phyloP scores from a whole-genome alignment of 23 tunicate species.

The Trididemnum miniatum region DNA sequence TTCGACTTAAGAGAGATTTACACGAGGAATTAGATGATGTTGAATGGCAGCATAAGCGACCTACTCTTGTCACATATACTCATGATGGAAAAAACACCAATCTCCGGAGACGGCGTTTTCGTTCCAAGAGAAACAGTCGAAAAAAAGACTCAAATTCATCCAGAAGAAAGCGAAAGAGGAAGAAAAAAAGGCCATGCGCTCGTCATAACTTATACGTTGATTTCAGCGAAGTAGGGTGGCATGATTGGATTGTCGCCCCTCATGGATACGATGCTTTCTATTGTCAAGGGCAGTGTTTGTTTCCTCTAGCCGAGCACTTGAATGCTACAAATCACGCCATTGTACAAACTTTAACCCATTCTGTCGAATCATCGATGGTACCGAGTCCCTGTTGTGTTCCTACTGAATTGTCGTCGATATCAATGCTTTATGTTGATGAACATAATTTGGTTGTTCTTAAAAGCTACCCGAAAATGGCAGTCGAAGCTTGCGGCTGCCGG shows the following conservation, averaged over 20 bases:
- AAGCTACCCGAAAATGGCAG: slow-evolving; percentile 82
- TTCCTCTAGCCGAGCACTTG: slow-evolving; percentile 78
- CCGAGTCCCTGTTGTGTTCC: slow-evolving; percentile 95
- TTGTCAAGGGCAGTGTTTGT: slow-evolving; percentile 75
- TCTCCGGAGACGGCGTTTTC: slow-evolving; percentile 26
- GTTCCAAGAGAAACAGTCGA: slow-evolving; percentile 38
- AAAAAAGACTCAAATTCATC: slow-evolving; percentile 32
- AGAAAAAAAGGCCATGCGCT: slow-evolving; percentile 43
- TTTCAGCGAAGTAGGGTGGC: slow-evolving; percentile 82
- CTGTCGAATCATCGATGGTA: slow-evolving; percentile 46
- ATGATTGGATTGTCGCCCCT: slow-evolving; percentile 91
- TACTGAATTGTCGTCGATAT: slow-evolving; percentile 59
- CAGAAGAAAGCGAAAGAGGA: slow-evolving; percentile 38
- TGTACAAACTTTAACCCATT: slow-evolving; percentile 78
- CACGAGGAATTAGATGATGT: slow-evolving; percentile 30
- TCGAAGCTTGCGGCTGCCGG: slow-evolving; percentile 85
- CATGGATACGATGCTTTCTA: slow-evolving; percentile 91
- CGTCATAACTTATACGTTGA: slow-evolving; percentile 83
- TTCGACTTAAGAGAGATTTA: slow-evolving; percentile 65
- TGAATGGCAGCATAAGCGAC: slow-evolving; percentile 72
- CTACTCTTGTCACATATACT: slow-evolving; percentile 69
- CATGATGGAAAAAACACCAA: slow-evolving; percentile 77
- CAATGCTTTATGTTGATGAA: slow-evolving; percentile 89
- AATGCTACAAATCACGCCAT: slow-evolving; percentile 96
- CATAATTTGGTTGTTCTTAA: slow-evolving; percentile 74